Percentiles rank a stretch among this genome's conserved stretches.
These are phyloP conservation scores for Cordilura impudica DNA, from an alignment of 2,888 invertebrate genomes.

Conservation along the genomic window DNA sequence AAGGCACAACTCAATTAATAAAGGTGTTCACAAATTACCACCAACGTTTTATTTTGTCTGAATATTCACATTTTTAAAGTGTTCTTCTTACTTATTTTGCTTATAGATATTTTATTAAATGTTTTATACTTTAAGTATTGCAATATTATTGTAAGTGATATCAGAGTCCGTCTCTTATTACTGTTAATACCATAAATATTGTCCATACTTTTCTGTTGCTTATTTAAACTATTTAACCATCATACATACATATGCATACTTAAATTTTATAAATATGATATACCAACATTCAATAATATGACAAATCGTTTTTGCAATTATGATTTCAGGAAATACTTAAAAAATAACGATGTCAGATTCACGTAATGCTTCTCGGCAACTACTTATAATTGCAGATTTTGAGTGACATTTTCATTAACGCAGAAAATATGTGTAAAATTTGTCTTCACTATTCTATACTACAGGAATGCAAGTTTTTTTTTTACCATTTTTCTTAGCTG, in stretches of 20 bases:
- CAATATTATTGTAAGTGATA: no score
- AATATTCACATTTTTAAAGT: no score
- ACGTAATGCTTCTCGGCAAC: neutral
- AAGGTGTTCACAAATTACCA: neutral
- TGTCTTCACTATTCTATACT: no score
- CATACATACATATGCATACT: constrained; percentile 1
- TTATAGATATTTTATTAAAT: no score
- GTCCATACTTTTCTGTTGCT: neutral
- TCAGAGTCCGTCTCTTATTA: no score
- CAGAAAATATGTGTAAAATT: no score
- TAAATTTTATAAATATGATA: constrained; percentile 25
- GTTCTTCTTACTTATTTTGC: no score
- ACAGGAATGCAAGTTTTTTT: no score
- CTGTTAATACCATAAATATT: no score
- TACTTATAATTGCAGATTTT: neutral
- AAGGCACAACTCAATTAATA: constrained; percentile 15
- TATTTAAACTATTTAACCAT: neutral
- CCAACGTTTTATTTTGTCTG: neutral
- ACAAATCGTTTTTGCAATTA: constrained; percentile 16
- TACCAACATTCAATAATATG: constrained; percentile 33
- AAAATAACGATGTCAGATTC: constrained; percentile 2
- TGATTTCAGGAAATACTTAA: constrained; percentile 26
- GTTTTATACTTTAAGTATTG: no score
- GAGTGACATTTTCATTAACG: no score
- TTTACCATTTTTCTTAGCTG: no score